Percentiles rank a stretch among this genome's conserved stretches.
These are phyloP conservation scores for Mactra quadrangularis DNA, from an alignment of 1,140 invertebrate genomes.

Conservation along the genomic window DNA sequence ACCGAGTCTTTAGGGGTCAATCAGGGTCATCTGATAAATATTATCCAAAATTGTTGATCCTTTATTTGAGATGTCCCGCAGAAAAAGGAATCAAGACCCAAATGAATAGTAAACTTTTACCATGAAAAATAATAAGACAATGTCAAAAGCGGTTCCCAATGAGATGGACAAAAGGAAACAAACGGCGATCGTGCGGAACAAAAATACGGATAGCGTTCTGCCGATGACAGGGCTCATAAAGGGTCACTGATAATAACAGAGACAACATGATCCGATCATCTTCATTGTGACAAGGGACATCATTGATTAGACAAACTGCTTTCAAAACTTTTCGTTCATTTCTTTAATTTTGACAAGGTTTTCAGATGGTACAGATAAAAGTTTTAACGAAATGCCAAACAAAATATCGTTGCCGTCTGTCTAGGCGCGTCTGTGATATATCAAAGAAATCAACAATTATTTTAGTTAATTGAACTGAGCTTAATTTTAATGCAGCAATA, in stretches of 20 bases:
- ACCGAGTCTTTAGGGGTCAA: conserved; percentile 26
- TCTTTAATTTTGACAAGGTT: conserved; percentile 3
- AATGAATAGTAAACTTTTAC: background rate
- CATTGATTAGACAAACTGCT: conserved; percentile 4
- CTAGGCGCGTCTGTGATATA: too few relatives aligned
- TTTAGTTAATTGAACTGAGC: too few relatives aligned
- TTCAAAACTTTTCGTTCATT: background rate
- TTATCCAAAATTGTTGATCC: conserved; percentile 17
- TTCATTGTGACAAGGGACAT: conserved; percentile 15
- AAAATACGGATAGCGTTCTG: conserved; percentile 8
- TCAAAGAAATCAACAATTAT: too few relatives aligned
- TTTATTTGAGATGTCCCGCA: conserved; percentile 18
- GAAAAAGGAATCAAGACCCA: conserved; percentile 10
- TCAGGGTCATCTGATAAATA: conserved; percentile 27
- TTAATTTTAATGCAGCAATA: too few relatives aligned
- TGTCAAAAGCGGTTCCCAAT: conserved; percentile 11
- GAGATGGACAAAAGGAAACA: conserved; percentile 20
- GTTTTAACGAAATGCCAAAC: too few relatives aligned
- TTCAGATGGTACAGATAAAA: conserved; percentile 15
- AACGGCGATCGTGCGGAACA: background rate
- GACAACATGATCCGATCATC: background rate
- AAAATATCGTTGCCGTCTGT: too few relatives aligned
- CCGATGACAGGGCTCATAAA: conserved; percentile 23
- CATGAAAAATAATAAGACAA: conserved; percentile 14
- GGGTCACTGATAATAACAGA: conserved; percentile 23